Percentiles rank a stretch among this genome's conserved stretches.
Evolutionary conservation across 2,888 invertebrate genomes (phyloP).

Genomic region (Linnaemya vulpina): DNA sequence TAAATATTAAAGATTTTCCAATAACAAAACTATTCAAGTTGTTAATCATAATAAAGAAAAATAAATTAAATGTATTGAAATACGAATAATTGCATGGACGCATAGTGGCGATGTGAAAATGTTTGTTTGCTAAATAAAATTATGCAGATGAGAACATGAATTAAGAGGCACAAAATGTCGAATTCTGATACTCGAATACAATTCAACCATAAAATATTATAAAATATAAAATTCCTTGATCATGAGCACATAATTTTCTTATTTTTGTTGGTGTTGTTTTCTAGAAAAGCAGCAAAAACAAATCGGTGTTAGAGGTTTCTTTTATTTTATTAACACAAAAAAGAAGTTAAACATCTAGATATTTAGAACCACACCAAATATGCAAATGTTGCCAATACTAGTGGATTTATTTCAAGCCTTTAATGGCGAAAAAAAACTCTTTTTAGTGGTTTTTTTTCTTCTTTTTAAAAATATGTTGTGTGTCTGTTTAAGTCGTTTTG

Average conservation of each 20-base stretch:
- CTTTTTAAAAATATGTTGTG: constrained; percentile 38
- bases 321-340: constrained; percentile 16
- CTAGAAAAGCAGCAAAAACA: not conserved
- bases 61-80: constrained; percentile 12
- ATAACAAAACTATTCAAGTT: not conserved
- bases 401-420: constrained; percentile 14
- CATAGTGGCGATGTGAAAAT: not conserved
- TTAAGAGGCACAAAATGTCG: not conserved
- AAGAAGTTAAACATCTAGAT: constrained; percentile 17
- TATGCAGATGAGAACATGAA: not conserved
- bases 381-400: constrained; percentile 61
- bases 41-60: not conserved
- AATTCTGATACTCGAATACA: not conserved
- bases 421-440: not conserved
- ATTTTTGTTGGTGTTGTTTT: too few species aligned
- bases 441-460: constrained; percentile 18
- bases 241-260: constrained; percentile 61
- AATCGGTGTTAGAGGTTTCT: constrained; percentile 53
- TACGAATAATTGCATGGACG: constrained; percentile 29
- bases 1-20: not conserved
- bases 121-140: not conserved
- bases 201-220: constrained; percentile 21
- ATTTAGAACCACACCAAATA: constrained; percentile 53
- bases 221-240: constrained; percentile 60
- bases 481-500: constrained; percentile 20